Evolutionary conservation across 2,797 vertebrate species (phyloP).

Genomic region (Eutrigla gurnardus): DNA sequence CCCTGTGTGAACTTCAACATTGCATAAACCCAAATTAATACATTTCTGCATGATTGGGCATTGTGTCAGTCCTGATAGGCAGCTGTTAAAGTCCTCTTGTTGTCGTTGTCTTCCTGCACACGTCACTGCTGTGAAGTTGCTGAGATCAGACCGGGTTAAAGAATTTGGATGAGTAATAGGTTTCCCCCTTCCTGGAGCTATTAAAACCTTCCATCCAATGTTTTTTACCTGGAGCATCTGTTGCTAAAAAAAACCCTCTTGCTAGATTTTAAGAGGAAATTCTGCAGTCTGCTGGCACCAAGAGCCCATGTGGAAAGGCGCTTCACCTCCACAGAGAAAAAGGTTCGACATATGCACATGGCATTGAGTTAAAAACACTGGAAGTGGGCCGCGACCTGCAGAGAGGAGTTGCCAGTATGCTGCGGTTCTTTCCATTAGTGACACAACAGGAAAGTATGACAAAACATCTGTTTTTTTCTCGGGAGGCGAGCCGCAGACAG

Average conservation of each 20-base stretch:
- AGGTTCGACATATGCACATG: neutral
- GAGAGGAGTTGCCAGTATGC: conserved; percentile 4
- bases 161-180: conserved; percentile 42
- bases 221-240: neutral
- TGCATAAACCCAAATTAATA: conserved; percentile 2
- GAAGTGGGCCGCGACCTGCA: neutral
- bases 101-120: neutral
- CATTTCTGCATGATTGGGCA: neutral
- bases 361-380: neutral
- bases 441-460: neutral
- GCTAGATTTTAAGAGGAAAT: neutral
- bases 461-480: neutral
- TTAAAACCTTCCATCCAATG: neutral
- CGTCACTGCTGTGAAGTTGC: neutral
- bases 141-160: conserved; percentile 1
- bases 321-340: neutral
- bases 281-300: neutral
- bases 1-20: neutral
- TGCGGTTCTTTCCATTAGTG: neutral
- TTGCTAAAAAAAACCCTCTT: no score
- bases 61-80: neutral
- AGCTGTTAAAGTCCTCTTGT: neutral
- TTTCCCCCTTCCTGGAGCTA: conserved; percentile 17
- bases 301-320: conserved; percentile 10
- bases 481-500: neutral